These are phyloP conservation scores for Cephonodes hylas DNA, from an alignment of 2,888 invertebrate species.

Conservation along the genomic window DNA sequence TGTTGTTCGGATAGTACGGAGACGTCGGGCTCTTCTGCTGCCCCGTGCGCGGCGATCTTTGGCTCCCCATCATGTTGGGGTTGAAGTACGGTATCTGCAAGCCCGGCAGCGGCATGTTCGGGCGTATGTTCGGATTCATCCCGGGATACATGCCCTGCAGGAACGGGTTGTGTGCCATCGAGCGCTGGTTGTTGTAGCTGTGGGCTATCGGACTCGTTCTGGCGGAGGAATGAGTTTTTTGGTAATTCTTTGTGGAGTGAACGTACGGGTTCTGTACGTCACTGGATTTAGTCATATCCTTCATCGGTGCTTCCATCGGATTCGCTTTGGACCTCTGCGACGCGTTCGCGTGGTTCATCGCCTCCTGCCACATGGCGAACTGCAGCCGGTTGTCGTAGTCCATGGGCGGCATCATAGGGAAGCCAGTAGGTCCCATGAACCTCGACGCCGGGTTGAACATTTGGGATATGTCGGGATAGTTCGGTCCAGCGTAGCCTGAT, in stretches of 20 bases:
- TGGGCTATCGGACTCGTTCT: constrained; percentile 76
- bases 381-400: constrained; percentile 81
- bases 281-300: constrained; percentile 57
- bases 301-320: constrained; percentile 53
- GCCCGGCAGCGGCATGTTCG: constrained; percentile 60
- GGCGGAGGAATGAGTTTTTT: constrained; percentile 68
- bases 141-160: constrained; percentile 68
- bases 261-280: constrained; percentile 72
- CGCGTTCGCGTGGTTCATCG: constrained; percentile 79
- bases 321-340: constrained; percentile 59
- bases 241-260: constrained; percentile 68
- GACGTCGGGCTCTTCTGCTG: constrained; percentile 72
- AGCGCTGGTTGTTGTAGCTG: constrained; percentile 62
- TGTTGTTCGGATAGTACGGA: constrained; percentile 70
- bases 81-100: constrained; percentile 71
- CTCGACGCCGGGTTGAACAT: constrained; percentile 69
- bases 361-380: constrained; percentile 86
- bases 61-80: constrained; percentile 61
- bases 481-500: constrained; percentile 69
- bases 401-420: constrained; percentile 67
- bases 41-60: constrained; percentile 55
- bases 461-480: constrained; percentile 75
- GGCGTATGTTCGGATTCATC: constrained; percentile 58
- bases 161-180: constrained; percentile 56
- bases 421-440: constrained; percentile 67